Conservation (phyloP, 2,888 invertebrate genomes). For the Andrena bucephala region DNA sequence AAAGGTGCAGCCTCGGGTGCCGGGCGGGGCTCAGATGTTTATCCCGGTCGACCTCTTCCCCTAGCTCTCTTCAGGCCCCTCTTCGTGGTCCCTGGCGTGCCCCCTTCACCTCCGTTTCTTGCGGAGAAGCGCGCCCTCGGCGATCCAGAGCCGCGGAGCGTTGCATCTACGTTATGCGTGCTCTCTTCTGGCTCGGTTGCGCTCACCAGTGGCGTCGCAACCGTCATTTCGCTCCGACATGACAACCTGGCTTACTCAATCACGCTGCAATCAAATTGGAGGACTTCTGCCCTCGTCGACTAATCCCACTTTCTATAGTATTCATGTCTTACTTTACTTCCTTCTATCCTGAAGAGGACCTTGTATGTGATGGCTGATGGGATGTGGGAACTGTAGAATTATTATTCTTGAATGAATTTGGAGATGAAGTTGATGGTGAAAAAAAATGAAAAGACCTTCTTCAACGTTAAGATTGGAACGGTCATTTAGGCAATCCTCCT, state of each 20-base stretch:
- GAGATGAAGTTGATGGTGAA: no score
- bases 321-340: not conserved
- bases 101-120: constrained; percentile 78
- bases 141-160: constrained; percentile 74
- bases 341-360: no score
- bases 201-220: constrained; percentile 81
- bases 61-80: constrained; percentile 70
- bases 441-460: no score
- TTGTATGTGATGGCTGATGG: not conserved
- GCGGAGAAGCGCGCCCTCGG: constrained; percentile 79
- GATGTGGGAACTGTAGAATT: no score
- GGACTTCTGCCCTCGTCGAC: not conserved
- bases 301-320: not conserved
- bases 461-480: no score
- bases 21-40: constrained; percentile 85
- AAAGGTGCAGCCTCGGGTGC: constrained; percentile 83
- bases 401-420: no score
- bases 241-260: constrained; percentile 15
- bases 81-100: constrained; percentile 73
- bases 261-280: not conserved
- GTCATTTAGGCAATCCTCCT: no score
- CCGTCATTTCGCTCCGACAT: constrained; percentile 31
- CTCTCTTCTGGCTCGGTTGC: constrained; percentile 80
- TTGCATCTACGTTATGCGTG: constrained; percentile 77
- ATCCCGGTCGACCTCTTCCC: constrained; percentile 84